These are phyloP conservation scores for Fistularia tabacaria DNA, from an alignment of 2,797 vertebrate species.

Conservation along the genomic window DNA sequence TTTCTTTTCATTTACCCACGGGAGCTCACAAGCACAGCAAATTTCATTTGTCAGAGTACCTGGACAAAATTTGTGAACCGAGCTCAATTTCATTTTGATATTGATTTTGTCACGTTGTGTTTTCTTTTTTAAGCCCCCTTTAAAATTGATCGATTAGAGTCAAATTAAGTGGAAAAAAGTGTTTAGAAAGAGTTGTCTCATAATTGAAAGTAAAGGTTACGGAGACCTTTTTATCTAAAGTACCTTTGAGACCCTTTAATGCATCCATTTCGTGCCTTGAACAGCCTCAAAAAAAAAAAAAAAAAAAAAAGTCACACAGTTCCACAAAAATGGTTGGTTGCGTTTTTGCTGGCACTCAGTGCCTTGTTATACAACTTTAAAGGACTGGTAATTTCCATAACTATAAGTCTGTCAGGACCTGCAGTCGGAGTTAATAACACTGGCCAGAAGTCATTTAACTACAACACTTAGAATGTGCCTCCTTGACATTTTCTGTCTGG, in stretches of 20 bases:
- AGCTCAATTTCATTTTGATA: no score
- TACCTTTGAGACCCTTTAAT: slow-evolving; percentile 19
- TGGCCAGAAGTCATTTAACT: slow-evolving; percentile 28
- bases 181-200: neutral
- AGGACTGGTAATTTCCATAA: slow-evolving; percentile 10
- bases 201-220: slow-evolving; percentile 13
- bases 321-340: neutral
- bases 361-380: slow-evolving; percentile 1
- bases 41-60: no score
- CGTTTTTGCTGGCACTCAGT: slow-evolving; percentile 5
- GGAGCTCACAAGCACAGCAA: no score
- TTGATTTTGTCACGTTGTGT: slow-evolving; percentile 2
- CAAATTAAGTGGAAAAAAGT: neutral
- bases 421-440: slow-evolving; percentile 32
- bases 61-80: neutral
- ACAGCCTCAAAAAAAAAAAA: no score
- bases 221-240: slow-evolving; percentile 3
- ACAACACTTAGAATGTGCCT: slow-evolving; percentile 24
- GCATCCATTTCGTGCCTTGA: slow-evolving; percentile 20
- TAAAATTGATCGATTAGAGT: neutral
- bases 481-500: slow-evolving; percentile 23
- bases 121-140: neutral
- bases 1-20: no score
- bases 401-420: slow-evolving; percentile 20
- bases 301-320: neutral